These are phyloP conservation scores for Anableps anableps DNA, from an alignment of 2,797 vertebrate genomes.

Conservation along the genomic window DNA sequence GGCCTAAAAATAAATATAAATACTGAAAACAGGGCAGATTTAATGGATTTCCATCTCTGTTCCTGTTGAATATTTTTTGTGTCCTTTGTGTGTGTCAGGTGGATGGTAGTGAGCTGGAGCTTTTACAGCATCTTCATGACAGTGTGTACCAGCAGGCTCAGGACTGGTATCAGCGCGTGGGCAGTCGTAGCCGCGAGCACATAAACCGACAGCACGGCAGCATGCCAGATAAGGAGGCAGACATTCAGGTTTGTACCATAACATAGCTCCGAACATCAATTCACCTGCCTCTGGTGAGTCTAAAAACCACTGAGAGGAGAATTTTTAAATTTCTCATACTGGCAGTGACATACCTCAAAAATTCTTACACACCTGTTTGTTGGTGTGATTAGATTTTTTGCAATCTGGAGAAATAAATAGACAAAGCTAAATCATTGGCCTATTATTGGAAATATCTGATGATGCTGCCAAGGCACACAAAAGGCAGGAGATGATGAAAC, in stretches of 20 bases:
- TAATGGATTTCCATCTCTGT: neutral
- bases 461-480: neutral
- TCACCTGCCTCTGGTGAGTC: neutral
- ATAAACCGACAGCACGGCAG: constrained; percentile 82
- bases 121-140: constrained; percentile 86
- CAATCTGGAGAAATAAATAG: too few species aligned
- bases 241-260: constrained; percentile 82
- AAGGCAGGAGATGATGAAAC: neutral
- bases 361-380: neutral
- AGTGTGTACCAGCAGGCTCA: constrained; percentile 87
- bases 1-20: neutral
- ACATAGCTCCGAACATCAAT: neutral
- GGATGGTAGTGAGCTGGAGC: constrained; percentile 83
- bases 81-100: constrained; percentile 66
- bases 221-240: constrained; percentile 86
- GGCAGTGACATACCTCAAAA: neutral
- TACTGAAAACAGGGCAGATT: neutral
- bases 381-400: too few species aligned
- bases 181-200: constrained; percentile 79
- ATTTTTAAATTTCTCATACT: neutral
- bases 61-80: neutral
- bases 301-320: neutral
- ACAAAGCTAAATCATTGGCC: too few species aligned
- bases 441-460: too few species aligned
- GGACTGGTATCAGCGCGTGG: constrained; percentile 86